Conservation (phyloP, 2,888 invertebrate species). For the Apeira syringaria region DNA sequence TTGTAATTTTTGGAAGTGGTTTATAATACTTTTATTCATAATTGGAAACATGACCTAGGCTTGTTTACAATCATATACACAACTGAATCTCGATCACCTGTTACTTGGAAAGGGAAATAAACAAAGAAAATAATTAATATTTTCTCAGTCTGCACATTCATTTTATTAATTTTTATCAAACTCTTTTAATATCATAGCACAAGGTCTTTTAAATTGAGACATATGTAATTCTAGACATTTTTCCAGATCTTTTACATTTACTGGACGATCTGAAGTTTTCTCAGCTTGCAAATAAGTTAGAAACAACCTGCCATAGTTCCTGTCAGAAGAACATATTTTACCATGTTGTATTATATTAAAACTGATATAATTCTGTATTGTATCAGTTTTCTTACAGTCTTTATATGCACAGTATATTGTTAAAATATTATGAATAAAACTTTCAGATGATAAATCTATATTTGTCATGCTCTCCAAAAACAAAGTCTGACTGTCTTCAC, state of each 20-base stretch:
- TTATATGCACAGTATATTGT: constrained; percentile 54
- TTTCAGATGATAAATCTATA: constrained; percentile 38
- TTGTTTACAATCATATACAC: no score
- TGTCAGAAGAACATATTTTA: constrained; percentile 40
- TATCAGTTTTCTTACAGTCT: constrained; percentile 43
- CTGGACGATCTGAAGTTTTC: constrained; percentile 27
- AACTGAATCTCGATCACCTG: no score
- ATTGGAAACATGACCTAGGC: no score
- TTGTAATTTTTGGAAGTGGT: no score
- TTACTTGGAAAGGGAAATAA: no score
- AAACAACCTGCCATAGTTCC: constrained; percentile 56
- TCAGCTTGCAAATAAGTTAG: constrained; percentile 50
- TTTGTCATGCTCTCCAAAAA: constrained; percentile 41
- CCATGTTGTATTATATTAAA: constrained; percentile 36
- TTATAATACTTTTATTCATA: no score
- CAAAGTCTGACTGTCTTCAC: constrained; percentile 28
- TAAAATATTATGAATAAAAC: constrained; percentile 50
- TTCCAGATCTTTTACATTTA: constrained; percentile 33
- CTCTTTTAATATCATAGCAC: constrained; percentile 47
- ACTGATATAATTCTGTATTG: constrained; percentile 46
- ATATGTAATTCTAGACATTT: constrained; percentile 49
- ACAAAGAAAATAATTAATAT: no score
- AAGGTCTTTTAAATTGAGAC: constrained; percentile 59
- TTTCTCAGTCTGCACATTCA: no score
- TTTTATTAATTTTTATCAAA: constrained; percentile 19